These are phyloP conservation scores for Mus minutoides DNA, from an alignment of 2,797 vertebrate genomes.

Conservation along the genomic window DNA sequence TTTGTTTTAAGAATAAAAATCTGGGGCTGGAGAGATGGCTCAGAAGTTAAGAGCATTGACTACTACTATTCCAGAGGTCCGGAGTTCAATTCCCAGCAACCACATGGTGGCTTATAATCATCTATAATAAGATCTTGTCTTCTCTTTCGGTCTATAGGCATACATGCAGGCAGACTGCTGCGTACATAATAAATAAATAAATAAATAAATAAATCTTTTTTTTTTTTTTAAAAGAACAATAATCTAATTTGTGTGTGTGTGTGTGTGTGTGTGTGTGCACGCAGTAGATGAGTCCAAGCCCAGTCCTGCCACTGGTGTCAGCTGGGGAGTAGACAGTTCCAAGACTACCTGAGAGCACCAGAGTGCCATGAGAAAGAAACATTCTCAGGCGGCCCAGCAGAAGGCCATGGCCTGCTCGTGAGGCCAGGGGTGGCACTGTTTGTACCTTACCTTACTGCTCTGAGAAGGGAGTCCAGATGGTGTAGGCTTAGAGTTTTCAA, in stretches of 20 bases:
- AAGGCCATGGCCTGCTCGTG: not conserved
- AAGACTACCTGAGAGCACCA: not conserved
- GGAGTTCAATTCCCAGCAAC: no score
- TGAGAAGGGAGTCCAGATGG: not conserved
- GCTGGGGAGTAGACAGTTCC: not conserved
- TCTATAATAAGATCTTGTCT: not conserved
- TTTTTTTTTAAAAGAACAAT: no score
- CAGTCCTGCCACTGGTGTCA: no score
- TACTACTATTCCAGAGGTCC: no score
- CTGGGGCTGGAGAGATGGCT: no score
- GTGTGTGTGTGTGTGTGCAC: no score
- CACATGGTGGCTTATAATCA: not conserved
- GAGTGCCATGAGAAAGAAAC: not conserved
- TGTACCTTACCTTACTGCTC: no score
- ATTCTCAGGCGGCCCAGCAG: not conserved
- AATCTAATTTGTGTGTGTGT: no score
- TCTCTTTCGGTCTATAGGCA: not conserved
- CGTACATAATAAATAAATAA: not conserved
- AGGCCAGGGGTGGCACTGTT: rapidly evolving
- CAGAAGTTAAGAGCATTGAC: no score
- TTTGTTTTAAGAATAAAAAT: not conserved
- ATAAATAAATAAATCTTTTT: no score
- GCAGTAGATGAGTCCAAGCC: not conserved
- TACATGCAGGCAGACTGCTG: not conserved
- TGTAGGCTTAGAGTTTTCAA: no score